Base-by-base conservation (phyloP, 2,888 invertebrate genomes). In the Rhamnusium bicolor region DNA sequence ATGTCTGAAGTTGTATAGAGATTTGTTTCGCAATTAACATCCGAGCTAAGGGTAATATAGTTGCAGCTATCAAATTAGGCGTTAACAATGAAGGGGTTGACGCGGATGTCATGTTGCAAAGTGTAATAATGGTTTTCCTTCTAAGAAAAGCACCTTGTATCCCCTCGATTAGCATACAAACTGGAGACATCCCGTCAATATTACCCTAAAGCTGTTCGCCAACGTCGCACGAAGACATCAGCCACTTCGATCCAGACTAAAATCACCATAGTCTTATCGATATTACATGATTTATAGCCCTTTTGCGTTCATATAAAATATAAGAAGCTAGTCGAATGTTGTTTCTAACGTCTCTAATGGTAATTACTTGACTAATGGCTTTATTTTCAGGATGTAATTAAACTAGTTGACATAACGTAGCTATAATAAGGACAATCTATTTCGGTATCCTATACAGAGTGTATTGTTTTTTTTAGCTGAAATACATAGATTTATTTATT, bases 141-240 rank as follows among this genome's bases (percentile, higher is more conserved):
- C 70, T 47, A 74, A 66, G 72, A 74, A 74, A 71, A 71, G 67
- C 70, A 71, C 65, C 58, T 62, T 72, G 66, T 54, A 72, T 72
- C 69, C 66, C 67, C 65, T 18, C 46, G 66, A 80, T 80, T 80
- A 78, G 77, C 80, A 80, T 80, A 80, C 76, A 79, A 79, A 80
- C 78, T 73, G 76, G 74, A 73, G 77, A 79, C 76, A 79, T 79
- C 79, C 70, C 71, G 73, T 40, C 69, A 73, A 63, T 73, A 71
- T 65, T 49, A 56, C 29, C 54, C 46, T 62, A 61, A 54, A 62
- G 63, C 40, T 32, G 49, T 68, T 65, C 51, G 27, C 19, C 27
- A n/a, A 21, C 4, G 47, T 24, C 63, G 67, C 67, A 40, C 56
- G 67, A 54, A 56, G 67, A 67, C 46, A 56, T 46, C 56, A 46